Evolutionary conservation across 1,140 invertebrate genomes (phyloP), one percentile per base, ranked within the genome.

Genomic region (Achroia grisella): DNA sequence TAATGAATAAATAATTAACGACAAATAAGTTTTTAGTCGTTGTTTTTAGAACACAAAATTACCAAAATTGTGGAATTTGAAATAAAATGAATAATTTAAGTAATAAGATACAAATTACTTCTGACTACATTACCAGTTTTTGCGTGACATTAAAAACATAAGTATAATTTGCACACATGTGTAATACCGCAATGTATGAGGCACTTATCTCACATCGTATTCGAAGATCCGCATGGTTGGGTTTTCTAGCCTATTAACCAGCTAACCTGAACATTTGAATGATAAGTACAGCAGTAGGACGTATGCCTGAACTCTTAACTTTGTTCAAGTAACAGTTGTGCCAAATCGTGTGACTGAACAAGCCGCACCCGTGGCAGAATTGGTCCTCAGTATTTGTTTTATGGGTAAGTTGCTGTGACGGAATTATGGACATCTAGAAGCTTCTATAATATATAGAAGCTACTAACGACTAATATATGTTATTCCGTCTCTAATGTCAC

Each of bases 221-320:
- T 34, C 12, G 11, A 35, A 47, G 68, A 55, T 60, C 45, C 64
- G 73, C 65, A 58, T 61, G 60, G 64, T 39, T 58, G 70, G 28
- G 37, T 56, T 71, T 69, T 70, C 63, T 73, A 69, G 61, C 60
- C 73, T 58, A 79, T 65, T 73, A 73, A 72, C 52, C 68, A 61
- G 45, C 51, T 44, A 56, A 52, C 37, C 58, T 60, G 50, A 65
- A 62, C 48, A 67, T 44, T 41, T 47, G 45, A 58, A 51, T 60
- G 48, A 59, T 61, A 59, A 51, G 47, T 44, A 29, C 8, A 13
- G 39, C 56, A 52, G 42, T 51, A 42, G 46, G 52, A 45, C 29
- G 42, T 42, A 54, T 52, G 50, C 44, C 51, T 51, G 53, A 54
- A 59, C 56, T 61, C 48, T 37, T 48, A 28, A 27, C 42, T 9